These are phyloP conservation scores for Drosophila pseudotalamancana DNA, from an alignment of 2,888 invertebrate genomes.

Conservation along the genomic window DNA sequence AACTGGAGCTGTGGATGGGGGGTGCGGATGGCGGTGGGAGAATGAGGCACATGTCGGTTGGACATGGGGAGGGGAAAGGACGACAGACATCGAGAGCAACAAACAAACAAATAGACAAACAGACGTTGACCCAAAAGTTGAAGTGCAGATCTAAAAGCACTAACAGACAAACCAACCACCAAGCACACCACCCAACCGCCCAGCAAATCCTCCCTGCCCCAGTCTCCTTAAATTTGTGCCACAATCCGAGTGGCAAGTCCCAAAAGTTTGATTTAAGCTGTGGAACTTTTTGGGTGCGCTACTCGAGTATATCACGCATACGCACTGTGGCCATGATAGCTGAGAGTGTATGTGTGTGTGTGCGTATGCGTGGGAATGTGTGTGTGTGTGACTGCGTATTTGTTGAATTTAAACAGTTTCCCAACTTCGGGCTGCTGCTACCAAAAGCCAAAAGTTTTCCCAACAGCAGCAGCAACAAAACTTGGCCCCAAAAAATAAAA, in stretches of 20 bases:
- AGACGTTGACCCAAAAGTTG: slow-evolving; percentile 80
- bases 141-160: slow-evolving; percentile 76
- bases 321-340: slow-evolving; percentile 71
- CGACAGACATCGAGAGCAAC: slow-evolving; percentile 71
- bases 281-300: slow-evolving; percentile 71
- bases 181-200: slow-evolving; percentile 23
- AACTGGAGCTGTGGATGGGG: slow-evolving; percentile 4
- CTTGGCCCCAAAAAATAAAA: slow-evolving; percentile 64
- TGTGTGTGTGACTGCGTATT: slow-evolving; percentile 44
- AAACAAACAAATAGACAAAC: slow-evolving; percentile 79
- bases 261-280: slow-evolving; percentile 76
- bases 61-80: slow-evolving; percentile 2
- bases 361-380: slow-evolving; percentile 6
- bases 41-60: too few relatives aligned
- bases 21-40: not conserved
- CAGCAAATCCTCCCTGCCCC: slow-evolving; percentile 3
- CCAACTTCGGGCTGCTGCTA: slow-evolving; percentile 64
- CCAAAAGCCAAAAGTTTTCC: slow-evolving; percentile 76
- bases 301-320: slow-evolving; percentile 74
- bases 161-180: slow-evolving; percentile 33
- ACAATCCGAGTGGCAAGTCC: slow-evolving; percentile 3
- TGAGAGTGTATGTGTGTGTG: slow-evolving; percentile 30
- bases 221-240: too few relatives aligned
- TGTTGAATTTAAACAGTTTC: slow-evolving; percentile 78
- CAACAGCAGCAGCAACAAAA: slow-evolving; percentile 50